These are phyloP conservation scores for Lacerta agilis DNA, from an alignment of 2,797 vertebrate species.

Conservation along the genomic window DNA sequence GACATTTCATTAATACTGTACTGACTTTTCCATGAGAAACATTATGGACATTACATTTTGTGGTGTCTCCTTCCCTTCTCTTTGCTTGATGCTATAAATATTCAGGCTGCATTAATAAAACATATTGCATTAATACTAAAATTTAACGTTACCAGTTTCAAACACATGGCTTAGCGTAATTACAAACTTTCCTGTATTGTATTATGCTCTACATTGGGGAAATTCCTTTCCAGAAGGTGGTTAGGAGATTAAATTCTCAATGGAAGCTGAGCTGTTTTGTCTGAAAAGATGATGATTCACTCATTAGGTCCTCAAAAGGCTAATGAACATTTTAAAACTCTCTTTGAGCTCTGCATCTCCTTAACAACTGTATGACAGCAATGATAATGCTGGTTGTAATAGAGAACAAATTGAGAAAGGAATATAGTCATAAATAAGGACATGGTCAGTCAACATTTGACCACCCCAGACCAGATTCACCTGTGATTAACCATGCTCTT, in stretches of 20 bases:
- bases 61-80: too few relatives aligned
- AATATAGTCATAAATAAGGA: background rate
- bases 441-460: background rate
- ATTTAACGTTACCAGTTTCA: background rate
- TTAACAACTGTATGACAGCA: background rate
- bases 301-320: background rate
- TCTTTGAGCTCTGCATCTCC: conserved; percentile 6
- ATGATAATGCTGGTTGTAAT: background rate
- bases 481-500: fast-evolving
- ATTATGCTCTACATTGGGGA: background rate
- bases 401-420: background rate
- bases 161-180: background rate
- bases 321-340: background rate
- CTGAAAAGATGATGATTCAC: background rate
- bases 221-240: background rate
- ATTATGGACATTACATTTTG: too few relatives aligned
- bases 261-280: background rate
- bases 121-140: background rate
- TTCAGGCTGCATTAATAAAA: background rate
- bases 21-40: too few relatives aligned
- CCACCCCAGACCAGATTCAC: background rate
- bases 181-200: background rate
- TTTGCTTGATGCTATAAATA: too few relatives aligned
- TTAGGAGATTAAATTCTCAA: background rate
- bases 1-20: background rate